Evolutionary conservation across 2,888 invertebrate species (phyloP).

Genomic region (Eudasyphora cyanicolor): DNA sequence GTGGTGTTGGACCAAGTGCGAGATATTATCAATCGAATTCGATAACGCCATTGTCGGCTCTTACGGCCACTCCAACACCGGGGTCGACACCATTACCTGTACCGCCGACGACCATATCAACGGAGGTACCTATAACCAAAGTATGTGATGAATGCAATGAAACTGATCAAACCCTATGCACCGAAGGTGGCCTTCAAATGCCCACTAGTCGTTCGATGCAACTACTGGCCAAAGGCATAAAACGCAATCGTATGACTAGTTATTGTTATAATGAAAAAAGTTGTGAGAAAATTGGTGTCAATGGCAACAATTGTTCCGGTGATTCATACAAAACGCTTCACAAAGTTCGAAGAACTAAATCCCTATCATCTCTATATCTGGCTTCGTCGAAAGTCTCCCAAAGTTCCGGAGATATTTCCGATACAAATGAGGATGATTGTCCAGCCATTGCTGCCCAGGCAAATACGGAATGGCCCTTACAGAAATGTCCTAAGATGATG

Average conservation of each 20-base stretch:
- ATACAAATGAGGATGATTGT: conserved; percentile 59
- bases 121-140: conserved; percentile 67
- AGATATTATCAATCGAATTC: conserved; percentile 55
- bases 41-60: conserved; percentile 44
- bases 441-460: conserved; percentile 43
- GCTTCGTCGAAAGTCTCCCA: conserved; percentile 73
- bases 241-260: conserved; percentile 84
- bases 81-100: conserved; percentile 59
- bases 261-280: conserved; percentile 82
- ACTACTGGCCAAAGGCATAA: conserved; percentile 81
- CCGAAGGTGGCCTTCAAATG: conserved; percentile 83
- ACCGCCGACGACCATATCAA: conserved; percentile 39
- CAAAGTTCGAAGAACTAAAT: conserved; percentile 83
- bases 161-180: conserved; percentile 82
- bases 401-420: conserved; percentile 64
- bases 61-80: conserved; percentile 55
- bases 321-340: conserved; percentile 66
- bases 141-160: conserved; percentile 79
- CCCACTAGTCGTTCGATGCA: conserved; percentile 82
- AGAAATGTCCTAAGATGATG: conserved; percentile 73
- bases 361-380: conserved; percentile 83
- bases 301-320: conserved; percentile 75
- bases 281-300: conserved; percentile 72
- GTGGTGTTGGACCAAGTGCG: neutral
- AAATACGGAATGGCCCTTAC: conserved; percentile 68